These are phyloP conservation scores for Phenganax subtilis DNA, from an alignment of 92 coral and sea anemone species.

Conservation along the genomic window DNA sequence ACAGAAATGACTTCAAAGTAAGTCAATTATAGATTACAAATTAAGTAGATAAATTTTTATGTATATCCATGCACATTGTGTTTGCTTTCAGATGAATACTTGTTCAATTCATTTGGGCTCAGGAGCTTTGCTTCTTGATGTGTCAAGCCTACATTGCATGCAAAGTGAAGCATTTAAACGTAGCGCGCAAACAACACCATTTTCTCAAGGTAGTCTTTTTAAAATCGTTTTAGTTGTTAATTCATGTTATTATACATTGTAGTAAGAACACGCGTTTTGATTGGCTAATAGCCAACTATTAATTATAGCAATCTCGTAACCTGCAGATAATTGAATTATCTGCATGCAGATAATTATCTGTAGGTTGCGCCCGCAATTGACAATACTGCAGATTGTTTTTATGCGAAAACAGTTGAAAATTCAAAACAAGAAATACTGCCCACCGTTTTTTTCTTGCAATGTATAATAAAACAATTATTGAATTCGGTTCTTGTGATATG, in stretches of 20 bases:
- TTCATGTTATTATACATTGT: not conserved
- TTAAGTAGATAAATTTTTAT: not conserved
- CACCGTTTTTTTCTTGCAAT: too few species aligned
- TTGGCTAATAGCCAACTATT: too few species aligned
- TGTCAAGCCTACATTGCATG: slow-evolving; percentile 58
- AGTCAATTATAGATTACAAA: not conserved
- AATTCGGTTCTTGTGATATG: too few species aligned
- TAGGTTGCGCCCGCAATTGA: too few species aligned
- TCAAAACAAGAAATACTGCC: too few species aligned
- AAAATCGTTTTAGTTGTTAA: not conserved
- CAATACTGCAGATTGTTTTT: too few species aligned
- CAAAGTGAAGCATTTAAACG: slow-evolving; percentile 63
- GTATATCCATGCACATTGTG: not conserved
- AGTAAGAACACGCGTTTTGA: too few species aligned
- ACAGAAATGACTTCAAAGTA: slow-evolving; percentile 91
- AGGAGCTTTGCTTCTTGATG: slow-evolving; percentile 83
- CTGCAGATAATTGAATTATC: too few species aligned
- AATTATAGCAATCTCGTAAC: too few species aligned
- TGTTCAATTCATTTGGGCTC: slow-evolving; percentile 72
- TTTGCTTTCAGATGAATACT: slow-evolving; percentile 75
- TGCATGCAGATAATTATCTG: too few species aligned
- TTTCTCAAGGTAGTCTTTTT: slow-evolving; percentile 1
- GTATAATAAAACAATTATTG: too few species aligned
- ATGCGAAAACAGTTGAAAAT: too few species aligned
- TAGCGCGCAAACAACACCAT: slow-evolving; percentile 60